Conservation (phyloP, 2,113 vertebrate genomes). For the Rattus rattus region DNA sequence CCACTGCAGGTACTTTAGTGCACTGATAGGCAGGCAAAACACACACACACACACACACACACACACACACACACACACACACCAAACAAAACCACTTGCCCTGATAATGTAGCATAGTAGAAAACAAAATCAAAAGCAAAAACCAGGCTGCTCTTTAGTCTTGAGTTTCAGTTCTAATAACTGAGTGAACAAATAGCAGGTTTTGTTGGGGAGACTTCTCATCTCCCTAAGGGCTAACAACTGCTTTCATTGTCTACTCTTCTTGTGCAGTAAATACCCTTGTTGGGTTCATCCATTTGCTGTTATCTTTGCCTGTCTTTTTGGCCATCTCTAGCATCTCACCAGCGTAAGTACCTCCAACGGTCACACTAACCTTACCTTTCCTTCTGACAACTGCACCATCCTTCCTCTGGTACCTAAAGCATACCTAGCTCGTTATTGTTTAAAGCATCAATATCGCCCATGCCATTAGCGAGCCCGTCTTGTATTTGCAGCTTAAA, state of each 20-base stretch:
- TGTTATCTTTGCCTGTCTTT: background rate
- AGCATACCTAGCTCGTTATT: background rate
- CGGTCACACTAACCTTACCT: no score
- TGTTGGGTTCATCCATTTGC: background rate
- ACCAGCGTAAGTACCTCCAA: background rate
- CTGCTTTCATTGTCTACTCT: background rate
- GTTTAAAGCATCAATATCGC: background rate
- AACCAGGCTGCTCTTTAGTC: background rate
- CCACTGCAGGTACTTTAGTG: background rate
- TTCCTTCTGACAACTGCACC: background rate
- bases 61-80: background rate
- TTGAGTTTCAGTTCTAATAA: background rate
- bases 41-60: background rate
- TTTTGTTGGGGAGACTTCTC: background rate
- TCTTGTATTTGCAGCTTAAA: background rate
- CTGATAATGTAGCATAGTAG: background rate
- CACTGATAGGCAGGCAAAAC: background rate
- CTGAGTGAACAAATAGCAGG: background rate
- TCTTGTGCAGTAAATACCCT: no score
- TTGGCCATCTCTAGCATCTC: background rate
- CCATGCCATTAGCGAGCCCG: no score
- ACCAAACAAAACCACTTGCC: background rate
- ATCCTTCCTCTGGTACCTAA: background rate
- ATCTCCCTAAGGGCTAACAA: background rate
- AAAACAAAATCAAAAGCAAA: background rate